A percentile compares a stretch with the other conserved stretches of the same genome.
These are phyloP conservation scores for Zaprionus africanus DNA, from an alignment of 1,140 invertebrate genomes.

Conservation along the genomic window DNA sequence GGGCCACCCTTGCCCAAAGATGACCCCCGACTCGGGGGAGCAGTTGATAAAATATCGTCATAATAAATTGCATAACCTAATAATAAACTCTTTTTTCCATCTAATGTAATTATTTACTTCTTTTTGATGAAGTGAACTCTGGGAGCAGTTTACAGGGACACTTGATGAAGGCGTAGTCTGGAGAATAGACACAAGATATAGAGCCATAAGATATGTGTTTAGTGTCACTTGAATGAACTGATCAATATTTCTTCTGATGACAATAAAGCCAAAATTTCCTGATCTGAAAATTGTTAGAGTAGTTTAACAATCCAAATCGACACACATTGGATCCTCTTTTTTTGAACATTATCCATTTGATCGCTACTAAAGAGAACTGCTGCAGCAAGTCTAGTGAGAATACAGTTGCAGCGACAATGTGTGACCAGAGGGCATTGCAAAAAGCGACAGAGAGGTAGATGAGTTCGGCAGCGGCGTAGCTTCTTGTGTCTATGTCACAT, in stretches of 20 bases:
- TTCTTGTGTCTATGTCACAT: constrained; percentile 30
- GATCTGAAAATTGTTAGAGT: background rate
- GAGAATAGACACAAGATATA: too few relatives aligned
- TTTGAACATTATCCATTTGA: constrained; percentile 21
- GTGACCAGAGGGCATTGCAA: background rate
- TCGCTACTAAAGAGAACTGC: background rate
- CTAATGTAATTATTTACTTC: constrained; percentile 2
- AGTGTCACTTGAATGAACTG: too few relatives aligned
- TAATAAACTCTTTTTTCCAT: constrained; percentile 15
- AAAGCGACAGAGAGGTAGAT: background rate
- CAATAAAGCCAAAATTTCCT: too few relatives aligned
- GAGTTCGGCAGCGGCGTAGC: background rate
- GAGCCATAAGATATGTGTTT: too few relatives aligned
- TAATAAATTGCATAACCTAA: constrained; percentile 46
- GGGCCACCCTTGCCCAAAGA: background rate
- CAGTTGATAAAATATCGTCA: constrained; percentile 31
- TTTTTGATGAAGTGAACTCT: background rate
- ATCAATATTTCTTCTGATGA: too few relatives aligned
- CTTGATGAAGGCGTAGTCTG: too few relatives aligned
- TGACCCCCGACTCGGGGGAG: constrained; percentile 12
- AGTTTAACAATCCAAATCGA: too few relatives aligned
- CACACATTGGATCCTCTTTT: background rate
- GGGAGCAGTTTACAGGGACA: background rate
- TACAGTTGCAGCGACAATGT: constrained; percentile 18
- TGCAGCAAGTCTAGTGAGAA: background rate